These are phyloP conservation scores for Chloropsis hardwickii DNA, from an alignment of 2,113 vertebrate genomes.

Conservation along the genomic window DNA sequence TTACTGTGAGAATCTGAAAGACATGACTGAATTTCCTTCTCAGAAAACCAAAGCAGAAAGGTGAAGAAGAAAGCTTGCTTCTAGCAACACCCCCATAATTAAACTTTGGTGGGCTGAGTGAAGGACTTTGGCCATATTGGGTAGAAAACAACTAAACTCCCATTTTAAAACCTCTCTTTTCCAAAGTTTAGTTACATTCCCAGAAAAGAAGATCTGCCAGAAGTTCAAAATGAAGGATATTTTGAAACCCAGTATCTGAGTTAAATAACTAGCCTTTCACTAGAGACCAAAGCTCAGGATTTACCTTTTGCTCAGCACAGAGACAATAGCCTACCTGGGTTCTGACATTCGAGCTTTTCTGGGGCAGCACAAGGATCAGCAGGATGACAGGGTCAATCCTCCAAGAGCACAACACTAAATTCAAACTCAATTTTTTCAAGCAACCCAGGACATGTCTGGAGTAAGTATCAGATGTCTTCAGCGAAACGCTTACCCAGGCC, in stretches of 20 bases:
- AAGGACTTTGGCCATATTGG: neutral
- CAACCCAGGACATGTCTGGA: neutral
- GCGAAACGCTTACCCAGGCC: neutral
- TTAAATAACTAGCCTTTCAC: neutral
- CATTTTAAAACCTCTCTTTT: neutral
- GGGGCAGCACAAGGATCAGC: neutral
- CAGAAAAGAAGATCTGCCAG: neutral
- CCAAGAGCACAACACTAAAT: neutral
- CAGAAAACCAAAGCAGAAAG: neutral
- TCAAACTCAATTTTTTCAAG: neutral
- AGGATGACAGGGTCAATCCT: neutral
- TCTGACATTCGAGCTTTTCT: neutral
- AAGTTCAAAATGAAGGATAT: neutral
- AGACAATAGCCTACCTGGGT: neutral
- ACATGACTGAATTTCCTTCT: neutral
- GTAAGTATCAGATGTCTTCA: neutral
- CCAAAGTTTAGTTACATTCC: neutral
- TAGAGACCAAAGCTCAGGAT: neutral
- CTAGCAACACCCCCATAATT: neutral
- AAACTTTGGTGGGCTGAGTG: neutral
- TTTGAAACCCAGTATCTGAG: neutral
- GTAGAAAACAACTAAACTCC: neutral
- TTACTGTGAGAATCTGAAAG: neutral
- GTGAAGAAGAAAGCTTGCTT: neutral
- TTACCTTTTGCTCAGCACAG: neutral